Percentiles rank a stretch among this genome's conserved stretches.
Conservation (phyloP, 2,888 invertebrate species). For the Nomada ferruginata region DNA sequence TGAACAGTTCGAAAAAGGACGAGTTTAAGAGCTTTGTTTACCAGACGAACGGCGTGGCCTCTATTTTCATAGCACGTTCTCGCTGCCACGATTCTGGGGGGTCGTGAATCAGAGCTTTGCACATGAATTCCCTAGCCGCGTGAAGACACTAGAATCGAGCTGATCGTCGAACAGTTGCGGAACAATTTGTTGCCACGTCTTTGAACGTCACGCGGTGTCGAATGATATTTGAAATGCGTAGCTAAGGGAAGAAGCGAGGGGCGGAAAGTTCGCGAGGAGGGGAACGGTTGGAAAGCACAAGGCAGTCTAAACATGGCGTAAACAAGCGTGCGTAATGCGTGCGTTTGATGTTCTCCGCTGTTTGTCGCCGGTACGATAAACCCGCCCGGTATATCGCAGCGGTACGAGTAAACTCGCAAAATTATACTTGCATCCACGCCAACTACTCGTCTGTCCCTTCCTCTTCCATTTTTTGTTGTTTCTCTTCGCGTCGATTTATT, state of each 20-base stretch:
- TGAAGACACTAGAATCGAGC: no score
- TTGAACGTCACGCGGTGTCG: no score
- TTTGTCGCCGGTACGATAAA: slow-evolving; percentile 52
- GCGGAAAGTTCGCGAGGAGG: neutral
- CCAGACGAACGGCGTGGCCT: neutral
- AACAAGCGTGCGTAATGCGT: slow-evolving; percentile 46
- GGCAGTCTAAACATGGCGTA: slow-evolving; percentile 28
- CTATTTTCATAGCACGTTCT: no score
- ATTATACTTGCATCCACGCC: slow-evolving; percentile 38
- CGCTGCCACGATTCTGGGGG: no score
- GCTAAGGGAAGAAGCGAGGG: neutral
- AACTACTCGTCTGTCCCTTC: slow-evolving; percentile 8
- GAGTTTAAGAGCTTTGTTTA: neutral
- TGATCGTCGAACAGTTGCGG: no score
- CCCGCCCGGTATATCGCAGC: slow-evolving; percentile 11
- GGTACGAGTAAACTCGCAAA: slow-evolving; percentile 33
- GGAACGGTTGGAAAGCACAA: neutral
- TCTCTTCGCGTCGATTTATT: slow-evolving; percentile 2
- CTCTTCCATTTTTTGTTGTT: neutral
- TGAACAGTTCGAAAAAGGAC: no score
- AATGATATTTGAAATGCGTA: neutral
- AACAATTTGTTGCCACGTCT: no score
- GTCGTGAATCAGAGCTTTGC: no score
- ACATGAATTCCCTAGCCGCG: no score
- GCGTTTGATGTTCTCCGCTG: slow-evolving; percentile 54